Percentiles rank a stretch among this genome's conserved stretches.
These are phyloP conservation scores for Orientallactaga bullata DNA, from an alignment of 2,113 vertebrate genomes.

Conservation along the genomic window DNA sequence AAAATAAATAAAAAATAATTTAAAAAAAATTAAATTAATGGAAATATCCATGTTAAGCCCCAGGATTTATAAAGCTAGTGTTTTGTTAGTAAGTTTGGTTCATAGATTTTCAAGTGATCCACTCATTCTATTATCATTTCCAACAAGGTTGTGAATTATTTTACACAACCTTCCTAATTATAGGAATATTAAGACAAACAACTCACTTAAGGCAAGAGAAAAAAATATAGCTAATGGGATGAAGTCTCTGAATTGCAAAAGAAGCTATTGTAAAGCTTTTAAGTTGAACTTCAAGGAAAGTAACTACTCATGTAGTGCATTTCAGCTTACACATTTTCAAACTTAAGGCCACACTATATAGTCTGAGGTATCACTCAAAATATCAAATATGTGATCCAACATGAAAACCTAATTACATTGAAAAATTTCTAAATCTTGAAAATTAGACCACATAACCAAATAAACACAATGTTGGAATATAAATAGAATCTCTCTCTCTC, in stretches of 20 bases:
- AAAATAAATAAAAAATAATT: too few relatives aligned
- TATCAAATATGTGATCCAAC: not conserved
- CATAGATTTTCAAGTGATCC: not conserved
- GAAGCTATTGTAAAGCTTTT: constrained; percentile 6
- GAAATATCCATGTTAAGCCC: too few relatives aligned
- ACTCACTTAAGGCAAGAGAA: not conserved
- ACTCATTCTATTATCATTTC: not conserved
- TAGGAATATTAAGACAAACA: not conserved
- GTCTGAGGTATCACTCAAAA: not conserved
- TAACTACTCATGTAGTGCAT: not conserved
- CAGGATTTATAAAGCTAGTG: not conserved
- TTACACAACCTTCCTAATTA: not conserved
- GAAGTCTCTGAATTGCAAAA: not conserved
- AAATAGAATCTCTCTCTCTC: constrained; percentile 41
- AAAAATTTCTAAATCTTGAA: constrained; percentile 31
- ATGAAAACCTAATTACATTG: not conserved
- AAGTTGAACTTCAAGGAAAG: not conserved
- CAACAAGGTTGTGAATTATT: not conserved
- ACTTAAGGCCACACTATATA: not conserved
- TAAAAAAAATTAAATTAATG: too few relatives aligned
- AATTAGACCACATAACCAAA: not conserved
- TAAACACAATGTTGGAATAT: not conserved
- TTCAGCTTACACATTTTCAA: constrained; percentile 5
- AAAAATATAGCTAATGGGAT: not conserved
- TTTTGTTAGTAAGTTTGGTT: not conserved